phyloP scores from a whole-genome alignment of 2,888 invertebrate species.

The Stratiomys singularior region DNA sequence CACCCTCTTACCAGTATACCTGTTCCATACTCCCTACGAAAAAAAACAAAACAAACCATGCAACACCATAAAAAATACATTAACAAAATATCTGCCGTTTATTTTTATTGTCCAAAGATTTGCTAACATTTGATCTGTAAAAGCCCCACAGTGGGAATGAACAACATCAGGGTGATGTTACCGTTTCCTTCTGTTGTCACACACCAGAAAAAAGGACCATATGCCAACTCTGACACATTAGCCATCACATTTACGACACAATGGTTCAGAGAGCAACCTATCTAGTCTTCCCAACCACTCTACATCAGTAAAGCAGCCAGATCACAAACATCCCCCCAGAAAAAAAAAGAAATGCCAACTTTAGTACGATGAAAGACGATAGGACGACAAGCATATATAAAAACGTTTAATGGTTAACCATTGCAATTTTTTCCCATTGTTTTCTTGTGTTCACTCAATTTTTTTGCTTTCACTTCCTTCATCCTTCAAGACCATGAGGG shows the following conservation, averaged over 20 bases:
- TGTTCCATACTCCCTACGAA: background rate
- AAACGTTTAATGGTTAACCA: constrained; percentile 52
- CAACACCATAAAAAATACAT: constrained; percentile 43
- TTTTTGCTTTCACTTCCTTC: background rate
- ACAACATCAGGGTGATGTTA: constrained; percentile 39
- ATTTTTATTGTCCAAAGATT: constrained; percentile 57
- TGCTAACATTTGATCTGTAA: constrained; percentile 52
- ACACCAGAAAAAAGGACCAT: constrained; percentile 41
- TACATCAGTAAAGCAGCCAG: background rate
- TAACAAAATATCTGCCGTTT: constrained; percentile 56
- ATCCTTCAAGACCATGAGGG: background rate
- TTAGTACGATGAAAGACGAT: background rate
- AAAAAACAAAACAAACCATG: constrained; percentile 17
- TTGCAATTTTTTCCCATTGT: constrained; percentile 48
- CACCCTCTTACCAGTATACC: too few relatives aligned
- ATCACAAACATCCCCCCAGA: background rate
- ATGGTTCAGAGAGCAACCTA: background rate
- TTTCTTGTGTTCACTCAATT: constrained; percentile 8
- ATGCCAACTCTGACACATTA: constrained; percentile 50
- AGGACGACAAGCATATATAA: constrained; percentile 49
- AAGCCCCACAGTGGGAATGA: background rate
- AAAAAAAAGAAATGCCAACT: background rate
- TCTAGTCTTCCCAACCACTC: background rate
- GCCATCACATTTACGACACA: constrained; percentile 5
- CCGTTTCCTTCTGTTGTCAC: constrained; percentile 1